Conservation (phyloP, 2,888 invertebrate species). For the Oxyscelio sp. region DNA sequence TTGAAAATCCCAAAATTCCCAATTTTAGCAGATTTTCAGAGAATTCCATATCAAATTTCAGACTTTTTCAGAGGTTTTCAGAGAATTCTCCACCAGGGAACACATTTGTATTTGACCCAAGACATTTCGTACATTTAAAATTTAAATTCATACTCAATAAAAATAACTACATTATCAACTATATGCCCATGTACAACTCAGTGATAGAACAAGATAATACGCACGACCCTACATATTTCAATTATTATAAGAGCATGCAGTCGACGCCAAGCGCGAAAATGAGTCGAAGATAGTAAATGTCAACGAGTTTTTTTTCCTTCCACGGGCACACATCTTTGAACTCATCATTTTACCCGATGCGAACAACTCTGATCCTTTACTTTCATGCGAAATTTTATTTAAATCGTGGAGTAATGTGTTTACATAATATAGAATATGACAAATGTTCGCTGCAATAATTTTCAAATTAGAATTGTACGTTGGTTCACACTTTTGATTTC, state of each 20-base stretch:
- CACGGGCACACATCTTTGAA: slow-evolving; percentile 63
- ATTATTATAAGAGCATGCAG: slow-evolving; percentile 62
- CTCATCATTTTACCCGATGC: slow-evolving; percentile 61
- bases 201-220: slow-evolving; percentile 37
- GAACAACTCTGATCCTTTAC: slow-evolving; percentile 54
- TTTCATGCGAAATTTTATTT: slow-evolving; percentile 60
- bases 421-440: slow-evolving; percentile 59
- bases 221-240: slow-evolving; percentile 69
- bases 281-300: slow-evolving; percentile 72
- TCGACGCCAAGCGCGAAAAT: slow-evolving; percentile 68
- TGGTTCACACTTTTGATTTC: background rate
- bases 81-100: no score
- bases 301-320: slow-evolving; percentile 69
- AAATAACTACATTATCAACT: no score
- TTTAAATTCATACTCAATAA: no score
- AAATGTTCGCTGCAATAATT: slow-evolving; percentile 50
- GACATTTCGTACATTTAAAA: no score
- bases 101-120: no score
- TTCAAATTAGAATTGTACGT: slow-evolving; percentile 48
- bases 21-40: no score
- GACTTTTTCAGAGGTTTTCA: no score
- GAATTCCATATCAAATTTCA: no score
- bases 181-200: no score
- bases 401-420: slow-evolving; percentile 37
- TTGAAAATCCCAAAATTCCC: no score